Base-by-base conservation (phyloP, 1,140 invertebrate species). In the Drosophila equinoxialis region DNA sequence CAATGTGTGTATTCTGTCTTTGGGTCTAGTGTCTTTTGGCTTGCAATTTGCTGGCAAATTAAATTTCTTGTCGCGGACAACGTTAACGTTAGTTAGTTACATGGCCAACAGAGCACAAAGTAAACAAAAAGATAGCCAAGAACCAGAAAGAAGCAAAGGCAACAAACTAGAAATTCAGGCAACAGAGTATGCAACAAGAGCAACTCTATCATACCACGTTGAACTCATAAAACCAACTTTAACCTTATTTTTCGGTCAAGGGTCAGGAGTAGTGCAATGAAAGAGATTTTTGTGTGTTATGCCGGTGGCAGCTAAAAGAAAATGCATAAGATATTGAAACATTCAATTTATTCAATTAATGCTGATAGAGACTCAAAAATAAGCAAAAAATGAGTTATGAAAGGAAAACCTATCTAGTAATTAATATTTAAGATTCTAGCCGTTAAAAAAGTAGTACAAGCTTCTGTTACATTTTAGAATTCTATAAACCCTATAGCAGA, bases 61-160 rank as follows among this genome's bases (percentile, higher is more conserved):
- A 87, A 86, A 86, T 86, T 86, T 71, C 83, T 82, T 63, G 58
- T 54, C 57, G 71, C 55, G 66, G 66, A 69, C 69, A 74, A 62
- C 42, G 78, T 70, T 65, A 63, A 62, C 69, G 79, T 74, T 81
- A 74, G 79, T 72, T 75, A 86, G 82, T 77, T 74, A 57, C 54
- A 58, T 58, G 58, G 35, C 35, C 20, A 60, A 60, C 45, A 51
- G 45, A 78, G 73, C 71, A 70, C 65, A 65, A 78, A 82, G 72
- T 87, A 77, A 87, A 86, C 82, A 86, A 87, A 87, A 23, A 23
- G 79, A 82, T 82, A 83, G 79, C 60, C 79, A 37, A 41, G 6
- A 57, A 63, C 17, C 17, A 41, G 26, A 42, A 73, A 54, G 72
- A 71, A 74, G 7, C 45, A 4, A 61, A 39, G 41, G 41, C 45